Percentiles rank a stretch among this genome's conserved stretches.
phyloP scores from a whole-genome alignment of 1,140 invertebrate genomes.

The Plodia interpunctella region DNA sequence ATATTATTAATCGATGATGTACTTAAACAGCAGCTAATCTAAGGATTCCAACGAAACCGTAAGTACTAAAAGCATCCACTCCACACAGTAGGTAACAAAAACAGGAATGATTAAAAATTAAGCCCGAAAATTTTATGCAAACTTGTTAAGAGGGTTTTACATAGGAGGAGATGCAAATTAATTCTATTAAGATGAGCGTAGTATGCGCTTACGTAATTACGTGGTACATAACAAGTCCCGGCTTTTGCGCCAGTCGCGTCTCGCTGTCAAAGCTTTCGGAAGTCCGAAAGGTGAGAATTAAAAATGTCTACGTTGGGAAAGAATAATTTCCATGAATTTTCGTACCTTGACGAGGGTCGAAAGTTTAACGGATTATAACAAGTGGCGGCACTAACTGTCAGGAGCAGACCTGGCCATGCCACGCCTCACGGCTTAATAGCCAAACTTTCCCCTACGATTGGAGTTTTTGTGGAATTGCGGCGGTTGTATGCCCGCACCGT shows the following conservation, averaged over 20 bases:
- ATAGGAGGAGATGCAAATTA: constrained; percentile 46
- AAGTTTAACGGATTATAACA: constrained; percentile 74
- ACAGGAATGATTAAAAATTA: constrained; percentile 23
- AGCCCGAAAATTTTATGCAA: constrained; percentile 31
- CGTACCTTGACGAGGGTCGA: constrained; percentile 69
- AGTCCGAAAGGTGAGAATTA: constrained; percentile 1
- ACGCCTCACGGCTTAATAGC: constrained; percentile 71
- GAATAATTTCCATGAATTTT: constrained; percentile 61
- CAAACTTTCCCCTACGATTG: constrained; percentile 70
- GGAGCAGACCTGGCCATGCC: constrained; percentile 64
- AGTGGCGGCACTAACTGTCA: constrained; percentile 73
- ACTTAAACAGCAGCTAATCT: not conserved
- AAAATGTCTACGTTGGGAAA: constrained; percentile 42
- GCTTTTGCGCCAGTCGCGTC: constrained; percentile 7
- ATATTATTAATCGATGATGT: not conserved
- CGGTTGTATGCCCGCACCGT: constrained; percentile 40
- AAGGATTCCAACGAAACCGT: not conserved
- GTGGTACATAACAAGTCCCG: constrained; percentile 15
- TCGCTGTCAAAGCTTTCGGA: constrained; percentile 17
- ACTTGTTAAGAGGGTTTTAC: constrained; percentile 36
- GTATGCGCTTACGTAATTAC: constrained; percentile 36
- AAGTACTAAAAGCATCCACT: not conserved
- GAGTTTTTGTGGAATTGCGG: constrained; percentile 70
- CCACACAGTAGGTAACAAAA: constrained; percentile 4
- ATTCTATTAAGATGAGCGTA: constrained; percentile 42